Evolutionary conservation across 2,797 vertebrate species (phyloP), one percentile per base, ranked within the genome.

Genomic region (Mareca strepera): DNA sequence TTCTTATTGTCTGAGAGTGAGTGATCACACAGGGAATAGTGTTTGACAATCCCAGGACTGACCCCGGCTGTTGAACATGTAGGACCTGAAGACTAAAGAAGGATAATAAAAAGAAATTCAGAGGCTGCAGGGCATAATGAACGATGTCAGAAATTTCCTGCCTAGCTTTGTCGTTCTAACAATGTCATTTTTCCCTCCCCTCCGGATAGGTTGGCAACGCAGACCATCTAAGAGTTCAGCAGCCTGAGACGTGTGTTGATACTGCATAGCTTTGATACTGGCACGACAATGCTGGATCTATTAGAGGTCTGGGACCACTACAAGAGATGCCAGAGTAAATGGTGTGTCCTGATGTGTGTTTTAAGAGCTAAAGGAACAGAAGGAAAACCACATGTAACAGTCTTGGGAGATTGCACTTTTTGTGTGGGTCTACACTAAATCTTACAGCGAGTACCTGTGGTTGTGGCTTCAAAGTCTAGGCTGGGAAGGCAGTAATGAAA

Each of bases 51-150:
- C 88, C 78, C 82, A 60, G 9, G 28, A 94, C 88, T 93, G 96
- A 94, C 90, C 91, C 88, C 64, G 79, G 56, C 86, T 60, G 25
- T 86, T 86, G 93, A 94, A 82, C 86, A 28, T 77, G 50, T 44
- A 88, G 81, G 83, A 90, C 91, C 81, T 85, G 83, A 89, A 93
- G 80, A 89, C 58, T 91, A 48, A 95, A 91, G 86, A 87, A 91
- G 4, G 37, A 56, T 97, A 96, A 95, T 95, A 92, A 97, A 95
- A 97, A 94, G 92, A 92, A 94, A 87, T 95, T 90, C 58, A 78
- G 75, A 87, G 64, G 88, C 93, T 94, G 83, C 90, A 94, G 92
- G 95, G 94, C 90, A 94, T 85, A 86, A 88, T 96, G 94, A 96
- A 85, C 94, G 93, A 69, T 91, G 82, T 80, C 70, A 91, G 90